These are phyloP conservation scores for Irena cyanogastra DNA, from an alignment of 2,113 vertebrate genomes.

Conservation along the genomic window DNA sequence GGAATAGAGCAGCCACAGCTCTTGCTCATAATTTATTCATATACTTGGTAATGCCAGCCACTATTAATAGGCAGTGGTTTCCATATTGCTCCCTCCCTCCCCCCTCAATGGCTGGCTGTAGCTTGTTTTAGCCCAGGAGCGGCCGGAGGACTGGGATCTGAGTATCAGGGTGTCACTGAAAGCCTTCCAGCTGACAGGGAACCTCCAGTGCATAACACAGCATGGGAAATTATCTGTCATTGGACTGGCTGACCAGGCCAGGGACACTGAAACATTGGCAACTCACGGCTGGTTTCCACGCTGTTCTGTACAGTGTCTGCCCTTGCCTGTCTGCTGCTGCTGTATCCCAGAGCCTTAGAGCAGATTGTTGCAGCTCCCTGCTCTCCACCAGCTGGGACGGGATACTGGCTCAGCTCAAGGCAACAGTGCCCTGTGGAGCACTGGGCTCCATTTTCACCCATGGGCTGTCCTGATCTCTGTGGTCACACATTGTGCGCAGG, in stretches of 20 bases:
- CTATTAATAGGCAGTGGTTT: constrained; percentile 24
- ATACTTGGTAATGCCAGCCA: not conserved
- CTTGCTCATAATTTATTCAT: constrained; percentile 40
- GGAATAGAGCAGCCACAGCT: not conserved
- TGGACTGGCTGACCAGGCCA: not conserved
- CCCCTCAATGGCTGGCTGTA: not conserved
- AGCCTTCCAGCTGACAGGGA: not conserved
- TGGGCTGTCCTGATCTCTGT: not conserved
- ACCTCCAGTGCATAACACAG: not conserved
- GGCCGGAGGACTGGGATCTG: not conserved
- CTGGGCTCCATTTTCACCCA: not conserved
- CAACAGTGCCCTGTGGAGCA: not conserved
- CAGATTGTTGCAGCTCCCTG: not conserved
- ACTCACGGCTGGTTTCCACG: not conserved
- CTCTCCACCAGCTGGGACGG: not conserved
- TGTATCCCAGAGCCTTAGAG: not conserved
- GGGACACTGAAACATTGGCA: not conserved
- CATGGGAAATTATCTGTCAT: not conserved
- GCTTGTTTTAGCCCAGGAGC: not conserved
- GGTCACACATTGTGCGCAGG: rapidly evolving
- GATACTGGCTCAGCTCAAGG: not conserved
- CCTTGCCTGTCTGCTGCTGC: not conserved
- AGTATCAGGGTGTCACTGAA: not conserved
- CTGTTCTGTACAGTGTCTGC: not conserved
- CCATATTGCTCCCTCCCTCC: not conserved